Conservation (phyloP, 2,888 invertebrate genomes). For the Eupithecia subfuscata region DNA sequence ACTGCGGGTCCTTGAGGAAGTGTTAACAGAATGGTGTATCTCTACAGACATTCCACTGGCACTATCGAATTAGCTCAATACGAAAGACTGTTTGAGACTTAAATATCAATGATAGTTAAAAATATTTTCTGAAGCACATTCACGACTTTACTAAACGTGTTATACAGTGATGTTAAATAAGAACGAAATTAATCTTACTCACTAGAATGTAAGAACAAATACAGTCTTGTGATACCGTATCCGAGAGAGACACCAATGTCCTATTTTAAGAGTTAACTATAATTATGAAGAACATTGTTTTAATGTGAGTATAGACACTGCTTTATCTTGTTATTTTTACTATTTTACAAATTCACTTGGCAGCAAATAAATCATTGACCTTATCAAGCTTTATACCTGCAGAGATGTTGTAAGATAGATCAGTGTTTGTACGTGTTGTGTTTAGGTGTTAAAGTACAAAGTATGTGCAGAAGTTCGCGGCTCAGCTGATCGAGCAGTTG, state of each 20-base stretch:
- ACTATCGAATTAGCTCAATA: slow-evolving; percentile 80
- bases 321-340: slow-evolving; percentile 44
- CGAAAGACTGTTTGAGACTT: slow-evolving; percentile 81
- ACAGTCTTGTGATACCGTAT: slow-evolving; percentile 82
- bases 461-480: slow-evolving; percentile 82
- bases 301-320: slow-evolving; percentile 57
- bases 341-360: slow-evolving; percentile 30
- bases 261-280: slow-evolving; percentile 61
- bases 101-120: slow-evolving; percentile 67
- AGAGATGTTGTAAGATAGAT: slow-evolving; percentile 46
- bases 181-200: slow-evolving; percentile 76
- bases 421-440: slow-evolving; percentile 45
- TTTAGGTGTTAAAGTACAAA: slow-evolving; percentile 71
- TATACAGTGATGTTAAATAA: slow-evolving; percentile 80
- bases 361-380: slow-evolving; percentile 33
- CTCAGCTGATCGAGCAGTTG: slow-evolving; percentile 61
- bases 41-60: slow-evolving; percentile 76
- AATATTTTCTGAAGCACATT: slow-evolving; percentile 82
- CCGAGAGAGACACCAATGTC: slow-evolving; percentile 75
- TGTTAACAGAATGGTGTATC: slow-evolving; percentile 52
- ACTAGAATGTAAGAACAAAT: slow-evolving; percentile 83
- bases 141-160: slow-evolving; percentile 77
- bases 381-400: slow-evolving; percentile 30
- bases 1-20: neutral
- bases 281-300: slow-evolving; percentile 55